Conservation (phyloP, 2,113 vertebrate species). For the Dendropsophus ebraccatus region DNA sequence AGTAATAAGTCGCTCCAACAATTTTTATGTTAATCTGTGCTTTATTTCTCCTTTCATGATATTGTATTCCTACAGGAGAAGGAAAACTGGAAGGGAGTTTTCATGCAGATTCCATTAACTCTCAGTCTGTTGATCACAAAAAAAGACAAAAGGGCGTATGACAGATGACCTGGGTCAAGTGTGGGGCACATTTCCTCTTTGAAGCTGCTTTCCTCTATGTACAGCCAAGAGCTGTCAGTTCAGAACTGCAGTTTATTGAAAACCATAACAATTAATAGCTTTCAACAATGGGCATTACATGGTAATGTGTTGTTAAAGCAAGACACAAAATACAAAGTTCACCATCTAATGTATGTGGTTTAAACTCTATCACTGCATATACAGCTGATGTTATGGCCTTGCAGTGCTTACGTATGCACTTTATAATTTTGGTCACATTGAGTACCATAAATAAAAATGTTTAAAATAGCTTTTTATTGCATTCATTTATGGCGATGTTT, state of each 20-base stretch:
- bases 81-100: neutral
- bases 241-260: neutral
- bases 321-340: neutral
- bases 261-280: neutral
- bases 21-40: neutral
- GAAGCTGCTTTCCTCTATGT: slow-evolving; percentile 1
- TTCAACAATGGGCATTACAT: neutral
- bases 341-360: too few relatives aligned
- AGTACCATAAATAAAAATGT: too few relatives aligned
- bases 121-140: neutral
- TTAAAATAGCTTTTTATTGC: too few relatives aligned
- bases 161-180: slow-evolving; percentile 21
- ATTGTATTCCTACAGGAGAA: neutral
- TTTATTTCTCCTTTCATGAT: neutral
- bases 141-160: slow-evolving; percentile 11
- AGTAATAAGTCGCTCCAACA: too few relatives aligned
- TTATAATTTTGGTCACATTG: too few relatives aligned
- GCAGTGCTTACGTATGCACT: too few relatives aligned
- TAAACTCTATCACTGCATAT: too few relatives aligned
- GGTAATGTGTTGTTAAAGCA: neutral
- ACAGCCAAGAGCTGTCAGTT: neutral
- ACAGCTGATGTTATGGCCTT: too few relatives aligned
- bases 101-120: neutral
- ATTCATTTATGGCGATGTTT: too few relatives aligned
- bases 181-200: neutral